Base-by-base conservation (phyloP, 2,113 vertebrate genomes). In the Pseudorectes ferrugineus region DNA sequence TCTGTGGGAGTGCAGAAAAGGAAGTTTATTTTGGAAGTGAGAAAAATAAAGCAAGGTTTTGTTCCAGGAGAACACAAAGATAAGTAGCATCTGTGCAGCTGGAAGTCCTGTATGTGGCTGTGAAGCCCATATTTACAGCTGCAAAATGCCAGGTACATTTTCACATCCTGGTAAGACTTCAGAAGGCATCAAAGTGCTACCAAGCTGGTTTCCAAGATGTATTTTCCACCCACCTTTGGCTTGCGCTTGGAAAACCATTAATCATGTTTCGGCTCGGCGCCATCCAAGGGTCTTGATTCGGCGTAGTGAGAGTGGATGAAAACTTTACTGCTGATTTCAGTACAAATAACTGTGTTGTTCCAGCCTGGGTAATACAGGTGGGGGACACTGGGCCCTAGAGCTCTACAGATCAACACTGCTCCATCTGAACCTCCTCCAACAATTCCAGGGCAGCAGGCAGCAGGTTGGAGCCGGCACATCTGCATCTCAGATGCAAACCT, bases 11-110 rank as follows among this genome's bases (percentile, higher is more conserved):
- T 77, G 85, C 75, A 85, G 82, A 43, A 95, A 83, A 96, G 95
- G 96, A 97, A 97, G 96, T 96, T 97, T 95, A 79, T 96, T 97
- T 97, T 96, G 95, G 93, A 96, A 96, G 85, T 84, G 95, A 93
- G 92, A 88, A 94, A 96, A 97, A 94, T 77, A 95, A 95, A 96
- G 90, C 61, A 35, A 84, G 63, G 75, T 93, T 96, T 93, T 93
- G 72, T 96, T 96, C 93, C 94, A 95, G 93, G 67, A 74, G 88
- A 93, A 48, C 54, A 55, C 88, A 72, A 55, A 90, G 90, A 85
- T 89, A 88, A 95, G 88, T 13, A 85, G 89, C 89, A 83, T 95
- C 94, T 88, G 95, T 93, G 85, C 85, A 57, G 92, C 94, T 96
- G 93, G 75, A 88, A 88, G 88, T 31, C 61, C 67, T 8, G 62